phyloP scores from a whole-genome alignment of 2,113 vertebrate species.

The Motacilla alba region DNA sequence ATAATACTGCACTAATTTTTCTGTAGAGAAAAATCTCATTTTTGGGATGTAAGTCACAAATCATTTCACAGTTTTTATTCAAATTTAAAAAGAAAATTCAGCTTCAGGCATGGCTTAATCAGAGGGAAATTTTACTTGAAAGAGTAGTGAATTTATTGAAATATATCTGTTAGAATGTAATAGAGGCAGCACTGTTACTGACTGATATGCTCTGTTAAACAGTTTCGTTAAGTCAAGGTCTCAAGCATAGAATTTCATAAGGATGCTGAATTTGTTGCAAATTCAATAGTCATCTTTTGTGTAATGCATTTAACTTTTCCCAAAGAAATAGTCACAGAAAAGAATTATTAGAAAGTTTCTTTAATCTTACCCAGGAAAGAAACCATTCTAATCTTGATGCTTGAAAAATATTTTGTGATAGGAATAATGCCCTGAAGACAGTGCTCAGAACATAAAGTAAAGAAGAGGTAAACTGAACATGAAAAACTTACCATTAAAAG shows the following conservation, averaged over 20 bases:
- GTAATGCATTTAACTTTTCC: neutral
- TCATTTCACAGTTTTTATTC: neutral
- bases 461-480: neutral
- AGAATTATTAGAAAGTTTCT: neutral
- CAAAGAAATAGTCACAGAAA: neutral
- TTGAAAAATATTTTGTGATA: neutral
- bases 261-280: neutral
- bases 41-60: neutral
- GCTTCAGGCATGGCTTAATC: neutral
- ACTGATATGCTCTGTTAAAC: neutral
- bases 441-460: neutral
- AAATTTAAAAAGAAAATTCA: slow-evolving; percentile 17
- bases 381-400: neutral
- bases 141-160: neutral
- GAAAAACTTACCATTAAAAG: neutral
- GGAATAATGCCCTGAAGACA: neutral
- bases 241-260: neutral
- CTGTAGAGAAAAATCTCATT: neutral
- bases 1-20: neutral
- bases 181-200: neutral
- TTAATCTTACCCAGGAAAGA: neutral
- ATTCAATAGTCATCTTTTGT: neutral
- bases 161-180: neutral
- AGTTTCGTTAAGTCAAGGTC: neutral
- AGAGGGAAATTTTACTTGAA: neutral